Base-by-base conservation (phyloP, 2,888 invertebrate genomes). In the Mythimna impura region DNA sequence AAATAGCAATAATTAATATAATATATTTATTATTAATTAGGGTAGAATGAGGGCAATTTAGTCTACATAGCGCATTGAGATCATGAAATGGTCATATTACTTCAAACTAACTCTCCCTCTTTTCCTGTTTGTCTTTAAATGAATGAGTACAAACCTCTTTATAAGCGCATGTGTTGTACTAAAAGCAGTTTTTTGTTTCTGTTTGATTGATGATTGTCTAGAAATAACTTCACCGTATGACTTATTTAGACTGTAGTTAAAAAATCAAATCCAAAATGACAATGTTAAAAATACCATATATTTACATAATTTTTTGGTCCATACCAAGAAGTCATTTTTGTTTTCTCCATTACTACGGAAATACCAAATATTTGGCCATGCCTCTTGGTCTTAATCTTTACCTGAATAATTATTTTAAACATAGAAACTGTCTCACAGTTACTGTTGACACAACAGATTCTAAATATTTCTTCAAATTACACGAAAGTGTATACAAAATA, bases 401-500 rank as follows among this genome's bases (percentile, higher is more conserved):
- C 2, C 8, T 20, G 20, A 43, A 54, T 0, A 66, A 30, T 58
- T 40, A 43, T 69, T 70, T 66, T 57, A 47, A 47, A 69, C 30
- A 72, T 57, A 63, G 20, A 57, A 60, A 47, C 3, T 58, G 17
- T 64, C 25, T 66, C 30, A 36, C 40, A 40, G 25, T 61, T 22
- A 8, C 20, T 61, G 60, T 60, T 52, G n/a, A 47, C 47, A 60
- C 54, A 60, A 73, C 47, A 73, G 58, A 65, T 74, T 80, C 65
- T 66, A 74, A 68, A 75, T 76, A 81, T 73, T 73, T 73, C 81
- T 78, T 63, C 60, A 75, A 86, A 86, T 87, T 71, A 81, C 81
- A 86, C 71, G 87, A 89, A 88, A 88, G 88, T 86, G 76, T 76
- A 71, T 74, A 87, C 86, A 85, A 87, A 88, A 85, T 87, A 85